A percentile compares a stretch with the other conserved stretches of the same genome.
Evolutionary conservation across 2,113 vertebrate genomes (phyloP).

Genomic region (Clinocottus analis): DNA sequence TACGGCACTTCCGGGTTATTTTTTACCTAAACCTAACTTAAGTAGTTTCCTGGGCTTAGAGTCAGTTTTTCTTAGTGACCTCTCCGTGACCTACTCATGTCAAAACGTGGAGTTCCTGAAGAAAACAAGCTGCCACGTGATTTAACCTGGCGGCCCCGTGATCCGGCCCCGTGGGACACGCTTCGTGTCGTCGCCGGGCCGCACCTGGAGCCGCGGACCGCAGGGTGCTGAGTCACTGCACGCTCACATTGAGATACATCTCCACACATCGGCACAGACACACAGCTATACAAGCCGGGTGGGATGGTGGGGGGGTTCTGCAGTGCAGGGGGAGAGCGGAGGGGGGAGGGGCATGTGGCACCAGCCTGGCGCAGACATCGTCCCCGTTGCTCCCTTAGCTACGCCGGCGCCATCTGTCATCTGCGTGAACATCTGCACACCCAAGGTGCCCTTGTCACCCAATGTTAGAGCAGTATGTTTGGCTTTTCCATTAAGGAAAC

Average conservation of each 20-base stretch:
- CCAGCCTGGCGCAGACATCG: constrained; percentile 80
- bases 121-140: constrained; percentile 18
- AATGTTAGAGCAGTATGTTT: constrained; percentile 81
- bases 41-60: background rate
- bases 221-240: constrained; percentile 57
- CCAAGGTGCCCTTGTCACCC: constrained; percentile 90
- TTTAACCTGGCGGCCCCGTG: constrained; percentile 9
- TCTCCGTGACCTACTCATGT: background rate
- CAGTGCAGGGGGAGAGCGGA: constrained; percentile 55
- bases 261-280: constrained; percentile 21
- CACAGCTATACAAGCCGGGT: constrained; percentile 23
- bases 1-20: no score
- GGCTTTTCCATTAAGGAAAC: constrained; percentile 82
- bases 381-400: constrained; percentile 81
- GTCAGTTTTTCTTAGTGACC: constrained; percentile 14
- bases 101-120: background rate
- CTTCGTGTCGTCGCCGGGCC: background rate
- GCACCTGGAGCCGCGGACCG: background rate
- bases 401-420: constrained; percentile 86
- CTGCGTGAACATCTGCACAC: constrained; percentile 86
- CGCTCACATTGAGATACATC: constrained; percentile 7
- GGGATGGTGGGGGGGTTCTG: constrained; percentile 49
- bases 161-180: background rate
- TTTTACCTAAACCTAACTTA: background rate
- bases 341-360: constrained; percentile 71